Evolutionary conservation across 2,113 vertebrate genomes (phyloP).

Genomic region (Cyprinus carpio): DNA sequence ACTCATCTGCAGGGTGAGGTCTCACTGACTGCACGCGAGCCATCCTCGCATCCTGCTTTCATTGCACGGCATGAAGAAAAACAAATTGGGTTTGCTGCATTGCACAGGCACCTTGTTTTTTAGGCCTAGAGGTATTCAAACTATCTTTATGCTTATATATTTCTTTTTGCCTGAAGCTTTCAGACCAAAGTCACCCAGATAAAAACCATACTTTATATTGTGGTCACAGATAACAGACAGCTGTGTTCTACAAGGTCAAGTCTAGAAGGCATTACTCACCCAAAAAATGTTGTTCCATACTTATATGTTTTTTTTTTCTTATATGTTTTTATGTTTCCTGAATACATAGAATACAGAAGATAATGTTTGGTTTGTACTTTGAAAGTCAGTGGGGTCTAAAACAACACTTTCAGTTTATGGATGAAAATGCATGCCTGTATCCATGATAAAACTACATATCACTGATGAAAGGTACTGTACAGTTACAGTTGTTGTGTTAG

Average conservation of each 20-base stretch:
- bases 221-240: not conserved
- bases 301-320: no score
- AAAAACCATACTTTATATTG: not conserved
- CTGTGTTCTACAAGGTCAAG: not conserved
- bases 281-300: no score
- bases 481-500: not conserved
- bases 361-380: no score
- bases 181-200: not conserved
- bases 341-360: no score
- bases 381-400: no score
- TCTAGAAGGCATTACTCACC: no score
- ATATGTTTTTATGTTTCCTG: no score
- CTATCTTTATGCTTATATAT: not conserved
- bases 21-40: constrained; percentile 51
- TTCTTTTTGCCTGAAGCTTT: not conserved
- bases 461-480: not conserved
- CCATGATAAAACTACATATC: not conserved
- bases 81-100: constrained; percentile 13
- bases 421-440: no score
- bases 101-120: constrained; percentile 9
- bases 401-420: no score
- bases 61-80: constrained; percentile 48
- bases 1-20: constrained; percentile 56
- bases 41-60: constrained; percentile 52
- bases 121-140: not conserved